phyloP scores from a whole-genome alignment of 2,113 vertebrate genomes.

The Sturnira hondurensis region DNA sequence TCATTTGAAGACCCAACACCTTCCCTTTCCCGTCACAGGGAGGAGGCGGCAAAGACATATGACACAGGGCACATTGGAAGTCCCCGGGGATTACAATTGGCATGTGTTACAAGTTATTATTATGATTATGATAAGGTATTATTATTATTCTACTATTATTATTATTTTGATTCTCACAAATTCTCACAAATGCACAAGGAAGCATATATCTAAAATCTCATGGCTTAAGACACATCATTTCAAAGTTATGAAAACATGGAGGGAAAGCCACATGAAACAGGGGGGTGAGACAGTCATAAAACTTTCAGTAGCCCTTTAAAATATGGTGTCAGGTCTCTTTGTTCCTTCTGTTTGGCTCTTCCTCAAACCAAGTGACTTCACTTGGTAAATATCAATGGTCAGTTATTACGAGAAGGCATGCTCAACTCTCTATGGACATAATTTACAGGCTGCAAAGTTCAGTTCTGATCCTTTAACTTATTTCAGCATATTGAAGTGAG shows the following conservation, averaged over 20 bases:
- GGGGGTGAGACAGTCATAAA: slow-evolving; percentile 74
- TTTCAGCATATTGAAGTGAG: slow-evolving; percentile 45
- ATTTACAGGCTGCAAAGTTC: not conserved
- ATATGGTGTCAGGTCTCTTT: slow-evolving; percentile 27
- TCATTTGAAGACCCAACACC: not conserved
- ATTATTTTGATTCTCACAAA: no score
- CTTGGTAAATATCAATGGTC: slow-evolving; percentile 72
- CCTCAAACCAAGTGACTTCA: slow-evolving; percentile 68
- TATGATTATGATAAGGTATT: no score
- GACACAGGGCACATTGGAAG: not conserved
- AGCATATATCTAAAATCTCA: not conserved
- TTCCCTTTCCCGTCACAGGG: not conserved
- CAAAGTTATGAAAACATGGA: slow-evolving; percentile 42
- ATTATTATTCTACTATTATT: no score
- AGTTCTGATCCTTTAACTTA: slow-evolving; percentile 42
- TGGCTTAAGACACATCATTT: not conserved
- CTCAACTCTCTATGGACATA: not conserved
- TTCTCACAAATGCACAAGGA: not conserved
- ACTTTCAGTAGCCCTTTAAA: slow-evolving; percentile 72
- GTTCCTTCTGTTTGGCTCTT: slow-evolving; percentile 60
- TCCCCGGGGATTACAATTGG: not conserved
- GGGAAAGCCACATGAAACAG: slow-evolving; percentile 58
- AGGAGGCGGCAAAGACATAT: not conserved
- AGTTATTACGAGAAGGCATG: slow-evolving; percentile 30
- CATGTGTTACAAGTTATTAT: not conserved